Conservation (phyloP, 2,888 invertebrate genomes). For the Ectropis crepuscularia region DNA sequence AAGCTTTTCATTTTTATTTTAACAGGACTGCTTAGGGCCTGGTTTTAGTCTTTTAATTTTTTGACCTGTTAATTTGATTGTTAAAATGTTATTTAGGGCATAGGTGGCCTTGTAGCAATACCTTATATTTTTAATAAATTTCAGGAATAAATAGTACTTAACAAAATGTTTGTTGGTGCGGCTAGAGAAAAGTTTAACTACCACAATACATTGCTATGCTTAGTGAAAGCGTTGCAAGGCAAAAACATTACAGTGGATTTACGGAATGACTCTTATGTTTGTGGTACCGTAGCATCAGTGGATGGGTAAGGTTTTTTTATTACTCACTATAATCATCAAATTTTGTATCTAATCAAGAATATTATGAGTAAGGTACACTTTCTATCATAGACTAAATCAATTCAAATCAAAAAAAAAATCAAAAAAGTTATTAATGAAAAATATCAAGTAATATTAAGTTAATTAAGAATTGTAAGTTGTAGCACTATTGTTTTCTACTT, state of each 20-base stretch:
- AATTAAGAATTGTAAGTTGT: too few species aligned
- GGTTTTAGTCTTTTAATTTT: too few species aligned
- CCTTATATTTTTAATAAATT: conserved; percentile 12
- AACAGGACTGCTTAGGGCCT: too few species aligned
- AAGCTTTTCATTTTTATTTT: too few species aligned
- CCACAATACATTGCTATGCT: conserved; percentile 86
- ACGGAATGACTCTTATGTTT: conserved; percentile 86
- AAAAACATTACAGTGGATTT: conserved; percentile 87
- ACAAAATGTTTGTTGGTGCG: conserved; percentile 64
- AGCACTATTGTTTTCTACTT: too few species aligned
- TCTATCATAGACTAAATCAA: too few species aligned
- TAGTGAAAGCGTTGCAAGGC: conserved; percentile 86
- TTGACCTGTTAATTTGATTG: background rate
- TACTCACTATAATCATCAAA: conserved; percentile 3
- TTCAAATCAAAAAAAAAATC: too few species aligned
- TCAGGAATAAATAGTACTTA: background rate
- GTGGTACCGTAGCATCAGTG: conserved; percentile 84
- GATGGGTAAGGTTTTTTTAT: conserved; percentile 84
- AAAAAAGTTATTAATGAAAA: too few species aligned
- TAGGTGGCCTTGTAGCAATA: background rate
- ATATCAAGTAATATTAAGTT: background rate
- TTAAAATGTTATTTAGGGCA: background rate
- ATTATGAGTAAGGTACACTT: too few species aligned
- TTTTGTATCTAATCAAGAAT: background rate
- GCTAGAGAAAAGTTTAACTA: conserved; percentile 75